These are phyloP conservation scores for Pygoscelis adeliae DNA, from an alignment of 2,113 vertebrate genomes.

Conservation along the genomic window DNA sequence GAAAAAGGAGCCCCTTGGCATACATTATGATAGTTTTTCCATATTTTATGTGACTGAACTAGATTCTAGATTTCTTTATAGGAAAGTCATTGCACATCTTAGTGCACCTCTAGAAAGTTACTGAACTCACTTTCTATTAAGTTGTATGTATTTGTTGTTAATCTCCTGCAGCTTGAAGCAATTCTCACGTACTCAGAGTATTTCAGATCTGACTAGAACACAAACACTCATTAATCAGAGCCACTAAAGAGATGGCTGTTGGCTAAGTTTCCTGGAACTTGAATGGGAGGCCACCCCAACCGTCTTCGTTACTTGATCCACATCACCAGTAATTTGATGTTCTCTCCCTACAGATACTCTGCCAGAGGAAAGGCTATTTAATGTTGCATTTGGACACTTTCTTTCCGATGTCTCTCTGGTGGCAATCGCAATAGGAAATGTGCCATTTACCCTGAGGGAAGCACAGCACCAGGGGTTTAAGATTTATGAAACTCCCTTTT, in stretches of 20 bases:
- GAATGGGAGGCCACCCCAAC: slow-evolving; percentile 45
- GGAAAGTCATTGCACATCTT: background rate
- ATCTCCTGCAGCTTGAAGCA: slow-evolving; percentile 55
- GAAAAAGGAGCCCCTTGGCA: background rate
- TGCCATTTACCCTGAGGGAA: slow-evolving; percentile 68
- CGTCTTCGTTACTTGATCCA: background rate
- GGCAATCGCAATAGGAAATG: slow-evolving; percentile 69
- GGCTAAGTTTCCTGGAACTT: slow-evolving; percentile 54
- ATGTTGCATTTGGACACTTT: slow-evolving; percentile 75
- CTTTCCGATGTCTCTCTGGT: slow-evolving; percentile 75
- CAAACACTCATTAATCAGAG: slow-evolving; percentile 66
- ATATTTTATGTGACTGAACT: background rate
- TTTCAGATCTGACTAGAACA: slow-evolving; percentile 58
- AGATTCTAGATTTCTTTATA: background rate
- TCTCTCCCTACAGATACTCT: slow-evolving; percentile 70
- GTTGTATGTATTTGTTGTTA: slow-evolving; percentile 33
- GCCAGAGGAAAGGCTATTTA: slow-evolving; percentile 72
- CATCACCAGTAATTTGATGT: slow-evolving; percentile 34
- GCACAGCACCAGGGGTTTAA: slow-evolving; percentile 60
- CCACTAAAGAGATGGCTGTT: slow-evolving; percentile 54
- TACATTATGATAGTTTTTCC: background rate
- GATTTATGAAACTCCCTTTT: slow-evolving; percentile 68
- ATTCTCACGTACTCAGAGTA: slow-evolving; percentile 36
- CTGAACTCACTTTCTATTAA: background rate
- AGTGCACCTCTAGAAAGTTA: slow-evolving; percentile 11